Evolutionary conservation across 1,140 invertebrate species (phyloP).

Genomic region (Ceratina japonica): DNA sequence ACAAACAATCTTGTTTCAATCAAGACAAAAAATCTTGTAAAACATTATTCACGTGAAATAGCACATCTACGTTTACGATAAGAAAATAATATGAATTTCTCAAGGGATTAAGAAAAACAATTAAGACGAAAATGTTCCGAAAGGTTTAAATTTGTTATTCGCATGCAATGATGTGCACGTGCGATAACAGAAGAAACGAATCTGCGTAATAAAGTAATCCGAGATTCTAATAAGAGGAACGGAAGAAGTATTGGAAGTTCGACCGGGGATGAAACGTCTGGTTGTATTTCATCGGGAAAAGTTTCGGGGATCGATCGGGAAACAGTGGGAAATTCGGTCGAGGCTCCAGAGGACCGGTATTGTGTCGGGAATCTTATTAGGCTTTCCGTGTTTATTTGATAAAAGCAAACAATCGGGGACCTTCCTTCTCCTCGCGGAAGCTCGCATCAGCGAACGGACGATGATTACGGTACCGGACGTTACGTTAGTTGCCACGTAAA

Average conservation of each 20-base stretch:
- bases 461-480: constrained; percentile 20
- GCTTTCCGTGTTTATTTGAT: constrained; percentile 1
- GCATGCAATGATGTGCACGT: too few relatives aligned
- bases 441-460: neutral
- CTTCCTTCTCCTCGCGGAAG: constrained; percentile 3
- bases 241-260: neutral
- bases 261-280: neutral
- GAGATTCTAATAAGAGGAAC: too few relatives aligned
- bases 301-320: constrained; percentile 30
- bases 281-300: constrained; percentile 10
- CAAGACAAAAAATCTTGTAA: too few relatives aligned
- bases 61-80: too few relatives aligned
- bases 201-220: neutral
- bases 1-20: too few relatives aligned
- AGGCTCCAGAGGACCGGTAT: neutral
- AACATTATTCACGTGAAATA: too few relatives aligned
- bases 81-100: too few relatives aligned
- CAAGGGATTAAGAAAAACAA: too few relatives aligned
- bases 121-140: too few relatives aligned
- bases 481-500: too few relatives aligned
- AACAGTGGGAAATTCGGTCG: constrained; percentile 11
- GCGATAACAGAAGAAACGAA: neutral
- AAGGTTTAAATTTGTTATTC: too few relatives aligned
- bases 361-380: constrained; percentile 30
- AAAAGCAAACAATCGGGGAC: constrained; percentile 2